phyloP scores from a whole-genome alignment of 2,888 invertebrate genomes.

The Cylloceria caligata region DNA sequence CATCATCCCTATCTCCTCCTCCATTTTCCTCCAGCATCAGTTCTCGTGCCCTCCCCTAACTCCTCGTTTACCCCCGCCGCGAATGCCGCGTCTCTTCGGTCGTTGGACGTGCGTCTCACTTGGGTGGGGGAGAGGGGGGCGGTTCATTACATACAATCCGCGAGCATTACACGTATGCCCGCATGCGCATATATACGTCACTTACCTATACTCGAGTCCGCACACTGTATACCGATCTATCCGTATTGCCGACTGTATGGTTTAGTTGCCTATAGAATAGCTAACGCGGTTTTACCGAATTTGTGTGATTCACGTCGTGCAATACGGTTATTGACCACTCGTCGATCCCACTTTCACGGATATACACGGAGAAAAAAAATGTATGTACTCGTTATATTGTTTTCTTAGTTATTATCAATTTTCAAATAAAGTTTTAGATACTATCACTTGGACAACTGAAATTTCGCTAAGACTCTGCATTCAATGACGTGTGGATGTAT shows the following conservation, averaged over 20 bases:
- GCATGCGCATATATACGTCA: conserved; percentile 15
- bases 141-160: conserved; percentile 74
- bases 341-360: too few relatives aligned
- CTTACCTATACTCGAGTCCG: conserved; percentile 3
- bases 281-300: conserved; percentile 58
- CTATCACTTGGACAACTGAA: too few relatives aligned
- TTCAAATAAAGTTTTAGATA: too few relatives aligned
- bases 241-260: conserved; percentile 49
- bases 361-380: too few relatives aligned
- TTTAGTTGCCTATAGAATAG: conserved; percentile 12
- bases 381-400: too few relatives aligned
- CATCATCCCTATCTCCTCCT: conserved; percentile 53
- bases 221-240: background rate
- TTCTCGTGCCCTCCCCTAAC: conserved; percentile 43
- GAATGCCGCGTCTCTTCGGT: conserved; percentile 54
- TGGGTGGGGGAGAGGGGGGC: conserved; percentile 54
- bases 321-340: too few relatives aligned
- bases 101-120: conserved; percentile 56
- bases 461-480: too few relatives aligned
- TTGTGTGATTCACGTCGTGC: background rate
- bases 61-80: conserved; percentile 59
- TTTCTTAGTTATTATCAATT: too few relatives aligned
- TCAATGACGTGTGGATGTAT: too few relatives aligned
- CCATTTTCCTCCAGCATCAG: conserved; percentile 51
- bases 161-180: conserved; percentile 68